phyloP scores from a whole-genome alignment of 2,113 vertebrate species.

The Amia ocellicauda region DNA sequence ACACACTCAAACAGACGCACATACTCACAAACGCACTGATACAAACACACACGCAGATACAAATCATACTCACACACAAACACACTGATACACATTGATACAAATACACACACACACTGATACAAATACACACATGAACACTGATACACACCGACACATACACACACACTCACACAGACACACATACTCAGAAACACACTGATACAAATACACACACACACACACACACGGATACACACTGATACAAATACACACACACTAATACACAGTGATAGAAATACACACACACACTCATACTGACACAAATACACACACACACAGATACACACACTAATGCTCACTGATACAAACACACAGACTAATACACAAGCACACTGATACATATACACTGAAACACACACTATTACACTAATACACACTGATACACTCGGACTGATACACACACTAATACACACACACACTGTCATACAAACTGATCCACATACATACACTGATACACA shows the following conservation, averaged over 20 bases:
- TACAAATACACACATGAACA: constrained; percentile 18
- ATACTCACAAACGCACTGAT: constrained; percentile 13
- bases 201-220: too few relatives aligned
- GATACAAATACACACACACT: too few relatives aligned
- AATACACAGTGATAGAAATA: neutral
- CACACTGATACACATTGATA: constrained; percentile 15
- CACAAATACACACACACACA: constrained; percentile 3
- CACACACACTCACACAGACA: too few relatives aligned
- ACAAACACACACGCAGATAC: constrained; percentile 17
- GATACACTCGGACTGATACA: neutral
- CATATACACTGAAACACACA: neutral
- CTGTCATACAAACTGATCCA: neutral
- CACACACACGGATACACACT: too few relatives aligned
- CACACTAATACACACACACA: neutral
- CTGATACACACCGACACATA: neutral
- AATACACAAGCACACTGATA: neutral
- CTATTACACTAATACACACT: neutral
- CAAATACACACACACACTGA: constrained; percentile 11
- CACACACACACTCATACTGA: neutral
- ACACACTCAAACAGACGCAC: constrained; percentile 12
- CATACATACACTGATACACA: constrained; percentile 16
- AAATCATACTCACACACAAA: constrained; percentile 18
- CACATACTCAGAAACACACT: too few relatives aligned
- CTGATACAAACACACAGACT: too few relatives aligned
- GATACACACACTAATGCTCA: too few relatives aligned